Evolutionary conservation across 2,797 vertebrate species (phyloP), one percentile per base, ranked within the genome.

Genomic region (Hippocampus kuda): DNA sequence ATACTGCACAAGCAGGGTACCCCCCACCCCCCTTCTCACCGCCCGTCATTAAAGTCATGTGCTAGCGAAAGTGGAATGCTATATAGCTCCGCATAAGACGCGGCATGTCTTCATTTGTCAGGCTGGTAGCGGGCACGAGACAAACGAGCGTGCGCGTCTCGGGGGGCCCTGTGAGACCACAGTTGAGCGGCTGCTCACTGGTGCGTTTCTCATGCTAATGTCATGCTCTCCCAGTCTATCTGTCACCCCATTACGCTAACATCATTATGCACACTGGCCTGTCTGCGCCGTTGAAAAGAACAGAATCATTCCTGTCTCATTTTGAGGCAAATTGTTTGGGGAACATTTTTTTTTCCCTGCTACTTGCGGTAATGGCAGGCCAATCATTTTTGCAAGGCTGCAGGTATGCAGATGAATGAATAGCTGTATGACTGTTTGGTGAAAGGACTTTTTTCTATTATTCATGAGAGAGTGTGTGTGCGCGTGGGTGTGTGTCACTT

Each of bases 131-230:
- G 63, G 80, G 79, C 82, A 83, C 66, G 79, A 85, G 86, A 86
- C 81, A 84, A 86, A 83, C 79, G 85, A 79, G 81, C 84, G 81
- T 76, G 82, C 81, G 81, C 84, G 82, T 86, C 79, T 85, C 63
- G 16, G 83, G 86, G 86, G 83, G 83, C 81, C 85, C 88, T 86
- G 80, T 75, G 85, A 86, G 86, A 86, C 84, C 88, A 88, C 86
- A 89, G 90, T 84, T 90, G 88, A 91, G 87, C 81, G 83, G 80
- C 83, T 91, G 90, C 89, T 90, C 89, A 80, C 88, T 91, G 89
- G 89, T 87, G 91, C 89, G 88, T 91, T 89, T 91, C 89, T 90
- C 87, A 87, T 90, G 89, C 88, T 90, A 91, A 91, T 90, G 89
- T 88, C 91, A 91, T 83, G 88, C 88, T 90, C 87, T 84, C 85